Evolutionary conservation across 2,797 vertebrate species (phyloP).

Genomic region (Chloroceryle inda): DNA sequence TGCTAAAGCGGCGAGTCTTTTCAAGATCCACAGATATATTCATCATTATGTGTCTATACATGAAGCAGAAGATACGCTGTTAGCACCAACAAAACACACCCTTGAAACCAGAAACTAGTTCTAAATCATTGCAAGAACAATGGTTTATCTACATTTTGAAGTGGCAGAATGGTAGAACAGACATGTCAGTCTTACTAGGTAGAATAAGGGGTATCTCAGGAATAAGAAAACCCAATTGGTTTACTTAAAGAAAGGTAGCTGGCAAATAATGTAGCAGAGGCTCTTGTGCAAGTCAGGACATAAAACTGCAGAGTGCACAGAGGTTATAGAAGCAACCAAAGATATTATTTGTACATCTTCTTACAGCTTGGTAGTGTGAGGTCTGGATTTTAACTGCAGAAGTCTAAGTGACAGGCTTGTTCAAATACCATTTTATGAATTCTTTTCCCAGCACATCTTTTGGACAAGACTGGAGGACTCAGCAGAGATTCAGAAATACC

Average conservation of each 20-base stretch:
- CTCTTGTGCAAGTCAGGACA: not conserved
- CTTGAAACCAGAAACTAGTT: not conserved
- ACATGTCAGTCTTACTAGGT: not conserved
- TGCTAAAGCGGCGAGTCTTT: not conserved
- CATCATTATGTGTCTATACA: accelerated
- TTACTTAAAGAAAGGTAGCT: not conserved
- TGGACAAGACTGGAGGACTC: not conserved
- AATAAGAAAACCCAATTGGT: not conserved
- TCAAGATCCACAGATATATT: not conserved
- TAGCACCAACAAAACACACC: not conserved
- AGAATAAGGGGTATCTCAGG: not conserved
- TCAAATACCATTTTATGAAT: accelerated
- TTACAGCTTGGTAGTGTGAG: not conserved
- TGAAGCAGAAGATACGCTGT: not conserved
- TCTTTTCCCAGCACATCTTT: not conserved
- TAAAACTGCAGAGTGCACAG: not conserved
- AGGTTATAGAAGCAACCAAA: not conserved
- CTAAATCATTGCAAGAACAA: not conserved
- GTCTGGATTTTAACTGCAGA: not conserved
- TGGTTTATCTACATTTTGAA: not conserved
- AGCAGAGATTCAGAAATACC: not conserved
- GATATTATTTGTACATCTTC: not conserved
- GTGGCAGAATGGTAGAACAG: not conserved
- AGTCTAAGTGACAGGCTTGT: not conserved
- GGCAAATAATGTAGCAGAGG: not conserved